These are phyloP conservation scores for Phylloscopus trochilus DNA, from an alignment of 2,113 vertebrate species.

Conservation along the genomic window DNA sequence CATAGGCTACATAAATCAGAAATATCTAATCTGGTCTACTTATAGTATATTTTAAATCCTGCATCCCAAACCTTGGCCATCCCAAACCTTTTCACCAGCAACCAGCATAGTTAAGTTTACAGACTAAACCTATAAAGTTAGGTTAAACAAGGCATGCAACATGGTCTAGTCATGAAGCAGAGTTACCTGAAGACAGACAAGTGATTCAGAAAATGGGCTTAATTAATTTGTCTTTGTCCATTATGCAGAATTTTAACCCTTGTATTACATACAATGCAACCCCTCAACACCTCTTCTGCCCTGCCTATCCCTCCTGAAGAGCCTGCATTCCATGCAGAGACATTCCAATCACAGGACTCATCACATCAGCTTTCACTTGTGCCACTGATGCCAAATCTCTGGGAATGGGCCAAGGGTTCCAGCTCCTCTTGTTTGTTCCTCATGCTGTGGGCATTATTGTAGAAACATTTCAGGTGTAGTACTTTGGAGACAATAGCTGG, in stretches of 20 bases:
- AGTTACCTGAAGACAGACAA: constrained; percentile 10
- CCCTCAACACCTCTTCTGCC: background rate
- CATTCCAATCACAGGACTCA: background rate
- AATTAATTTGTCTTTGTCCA: constrained; percentile 19
- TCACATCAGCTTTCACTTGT: background rate
- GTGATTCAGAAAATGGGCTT: constrained; percentile 3
- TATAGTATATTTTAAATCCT: constrained; percentile 49
- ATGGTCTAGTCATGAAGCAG: background rate
- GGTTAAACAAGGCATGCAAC: constrained; percentile 42
- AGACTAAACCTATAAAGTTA: constrained; percentile 41
- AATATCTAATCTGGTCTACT: constrained; percentile 63
- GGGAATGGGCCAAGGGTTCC: background rate
- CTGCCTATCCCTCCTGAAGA: background rate
- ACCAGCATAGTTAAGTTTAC: constrained; percentile 3
- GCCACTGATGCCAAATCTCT: background rate
- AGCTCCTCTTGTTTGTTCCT: background rate
- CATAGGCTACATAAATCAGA: constrained; percentile 36
- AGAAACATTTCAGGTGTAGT: background rate
- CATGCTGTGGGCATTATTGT: fast-evolving
- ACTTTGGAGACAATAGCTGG: background rate
- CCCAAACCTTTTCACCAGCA: constrained; percentile 39
- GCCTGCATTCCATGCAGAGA: background rate
- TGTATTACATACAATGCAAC: background rate
- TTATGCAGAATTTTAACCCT: background rate
- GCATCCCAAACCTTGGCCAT: background rate